These are phyloP conservation scores for Drosophila ezoana DNA, from an alignment of 2,888 invertebrate species.

Conservation along the genomic window DNA sequence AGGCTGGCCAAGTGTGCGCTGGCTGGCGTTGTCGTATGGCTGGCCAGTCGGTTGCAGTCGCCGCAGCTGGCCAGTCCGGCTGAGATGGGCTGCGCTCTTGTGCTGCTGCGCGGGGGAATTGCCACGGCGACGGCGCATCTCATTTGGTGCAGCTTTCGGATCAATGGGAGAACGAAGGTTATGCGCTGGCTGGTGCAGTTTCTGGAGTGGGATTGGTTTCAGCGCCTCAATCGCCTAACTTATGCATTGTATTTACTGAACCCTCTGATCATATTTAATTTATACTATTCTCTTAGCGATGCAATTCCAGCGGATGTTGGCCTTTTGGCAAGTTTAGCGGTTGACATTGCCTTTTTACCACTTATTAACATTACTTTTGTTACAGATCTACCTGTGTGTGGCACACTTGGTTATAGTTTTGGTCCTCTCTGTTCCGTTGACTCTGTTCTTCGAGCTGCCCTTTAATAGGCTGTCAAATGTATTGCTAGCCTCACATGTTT, in stretches of 20 bases:
- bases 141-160: conserved; percentile 14
- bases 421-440: conserved; percentile 21
- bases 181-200: conserved; percentile 29
- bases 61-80: neutral
- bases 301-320: conserved; percentile 26
- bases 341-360: neutral
- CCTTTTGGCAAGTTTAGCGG: conserved; percentile 32
- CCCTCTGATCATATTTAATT: conserved; percentile 38
- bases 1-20: neutral
- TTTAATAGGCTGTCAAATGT: conserved; percentile 30
- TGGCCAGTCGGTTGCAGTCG: neutral
- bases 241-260: conserved; percentile 54
- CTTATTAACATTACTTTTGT: neutral
- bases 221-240: conserved; percentile 41
- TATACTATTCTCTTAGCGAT: conserved; percentile 26
- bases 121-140: conserved; percentile 25
- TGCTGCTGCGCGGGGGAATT: conserved; percentile 3
- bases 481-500: neutral
- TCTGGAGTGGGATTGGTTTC: conserved; percentile 32
- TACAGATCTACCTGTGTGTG: conserved; percentile 35
- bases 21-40: neutral
- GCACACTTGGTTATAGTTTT: conserved; percentile 16
- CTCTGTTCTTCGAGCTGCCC: conserved; percentile 52
- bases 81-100: neutral
- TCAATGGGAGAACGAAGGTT: neutral